A percentile compares a stretch with the other conserved stretches of the same genome.
Evolutionary conservation across 2,888 invertebrate species (phyloP).

Genomic region (Machimus atricapillus): DNA sequence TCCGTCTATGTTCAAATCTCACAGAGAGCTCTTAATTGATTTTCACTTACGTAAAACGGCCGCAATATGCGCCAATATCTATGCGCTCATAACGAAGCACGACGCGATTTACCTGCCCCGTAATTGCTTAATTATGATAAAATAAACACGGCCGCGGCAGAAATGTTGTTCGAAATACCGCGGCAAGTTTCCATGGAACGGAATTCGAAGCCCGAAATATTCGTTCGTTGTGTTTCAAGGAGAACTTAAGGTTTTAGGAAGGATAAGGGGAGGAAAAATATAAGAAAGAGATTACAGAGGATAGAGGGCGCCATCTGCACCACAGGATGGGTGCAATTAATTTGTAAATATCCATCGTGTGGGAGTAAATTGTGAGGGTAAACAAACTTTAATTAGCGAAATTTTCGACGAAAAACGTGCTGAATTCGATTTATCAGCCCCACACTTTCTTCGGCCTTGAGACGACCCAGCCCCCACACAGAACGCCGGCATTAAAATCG

Average conservation of each 20-base stretch:
- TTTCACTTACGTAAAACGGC: background rate
- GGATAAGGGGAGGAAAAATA: background rate
- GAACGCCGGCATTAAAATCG: background rate
- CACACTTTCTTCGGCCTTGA: slow-evolving; percentile 28
- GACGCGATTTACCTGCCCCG: background rate
- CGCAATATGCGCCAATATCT: background rate
- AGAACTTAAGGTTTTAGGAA: background rate
- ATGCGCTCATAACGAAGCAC: background rate
- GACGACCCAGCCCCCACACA: background rate
- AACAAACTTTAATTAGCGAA: slow-evolving; percentile 22
- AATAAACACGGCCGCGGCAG: background rate
- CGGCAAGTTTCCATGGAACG: background rate
- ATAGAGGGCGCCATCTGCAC: background rate
- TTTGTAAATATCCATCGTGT: background rate
- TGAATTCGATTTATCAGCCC: background rate
- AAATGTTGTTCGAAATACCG: background rate
- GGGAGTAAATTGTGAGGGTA: background rate
- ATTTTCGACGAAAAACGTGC: background rate
- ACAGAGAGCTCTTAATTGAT: background rate
- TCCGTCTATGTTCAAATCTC: background rate
- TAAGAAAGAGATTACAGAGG: background rate
- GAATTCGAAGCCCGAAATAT: background rate
- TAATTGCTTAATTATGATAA: background rate
- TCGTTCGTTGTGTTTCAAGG: background rate
- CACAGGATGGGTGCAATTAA: background rate